A percentile compares a stretch with the other conserved stretches of the same genome.
phyloP scores from a whole-genome alignment of 1,140 invertebrate genomes.

The Chrysomallon squamiferum region DNA sequence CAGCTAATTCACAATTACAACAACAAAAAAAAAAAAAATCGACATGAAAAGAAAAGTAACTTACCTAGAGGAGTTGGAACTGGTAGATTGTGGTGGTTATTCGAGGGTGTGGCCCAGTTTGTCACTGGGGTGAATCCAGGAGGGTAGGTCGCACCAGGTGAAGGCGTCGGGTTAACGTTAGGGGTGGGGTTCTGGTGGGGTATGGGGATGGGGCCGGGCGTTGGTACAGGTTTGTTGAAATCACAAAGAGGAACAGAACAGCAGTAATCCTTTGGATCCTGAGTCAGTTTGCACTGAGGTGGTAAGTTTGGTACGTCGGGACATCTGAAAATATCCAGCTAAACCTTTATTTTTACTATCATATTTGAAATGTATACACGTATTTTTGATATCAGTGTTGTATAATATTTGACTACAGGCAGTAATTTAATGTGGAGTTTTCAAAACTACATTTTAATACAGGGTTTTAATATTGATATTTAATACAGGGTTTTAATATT shows the following conservation, averaged over 20 bases:
- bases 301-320: constrained; percentile 30
- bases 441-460: not conserved
- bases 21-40: too few species aligned
- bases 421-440: not conserved
- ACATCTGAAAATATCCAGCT: constrained; percentile 36
- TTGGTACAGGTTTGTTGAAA: constrained; percentile 34
- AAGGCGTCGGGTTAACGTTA: not conserved
- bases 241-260: constrained; percentile 41
- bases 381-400: not conserved
- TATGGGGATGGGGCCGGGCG: constrained; percentile 8
- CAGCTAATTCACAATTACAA: too few species aligned
- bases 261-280: constrained; percentile 44
- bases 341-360: not conserved
- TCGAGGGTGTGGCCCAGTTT: not conserved
- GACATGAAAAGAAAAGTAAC: too few species aligned
- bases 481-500: too few species aligned
- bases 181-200: not conserved
- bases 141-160: not conserved
- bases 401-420: not conserved
- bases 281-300: constrained; percentile 32
- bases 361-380: not conserved
- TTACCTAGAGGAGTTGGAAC: not conserved
- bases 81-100: not conserved
- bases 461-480: too few species aligned
- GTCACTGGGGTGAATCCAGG: not conserved